Percentiles rank a stretch among this genome's conserved stretches.
Evolutionary conservation across 2,113 vertebrate species (phyloP).

Genomic region (Ranitomeya variabilis): DNA sequence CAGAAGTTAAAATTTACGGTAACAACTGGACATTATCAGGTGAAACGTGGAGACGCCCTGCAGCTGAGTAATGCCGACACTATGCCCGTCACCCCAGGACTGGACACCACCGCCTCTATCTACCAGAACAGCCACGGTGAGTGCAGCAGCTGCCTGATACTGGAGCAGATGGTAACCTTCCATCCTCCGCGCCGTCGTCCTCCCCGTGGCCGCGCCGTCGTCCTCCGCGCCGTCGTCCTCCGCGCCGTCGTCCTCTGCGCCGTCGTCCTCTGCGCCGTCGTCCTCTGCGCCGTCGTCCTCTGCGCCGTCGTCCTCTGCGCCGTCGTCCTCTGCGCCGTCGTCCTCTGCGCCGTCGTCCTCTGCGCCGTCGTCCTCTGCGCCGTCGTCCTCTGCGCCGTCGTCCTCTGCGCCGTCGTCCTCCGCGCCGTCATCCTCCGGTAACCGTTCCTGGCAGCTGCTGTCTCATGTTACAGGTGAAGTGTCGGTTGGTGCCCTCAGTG

Average conservation of each 20-base stretch:
- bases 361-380: no score
- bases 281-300: no score
- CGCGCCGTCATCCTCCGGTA: no score
- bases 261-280: background rate
- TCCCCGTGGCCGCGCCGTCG: no score
- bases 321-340: no score
- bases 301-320: no score
- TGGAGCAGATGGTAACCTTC: no score
- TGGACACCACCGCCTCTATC: conserved; percentile 78
- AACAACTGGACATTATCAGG: conserved; percentile 86
- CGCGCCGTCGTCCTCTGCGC: background rate
- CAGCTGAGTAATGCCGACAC: conserved; percentile 90
- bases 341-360: no score
- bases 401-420: background rate
- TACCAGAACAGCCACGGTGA: conserved; percentile 79
- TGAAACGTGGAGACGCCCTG: conserved; percentile 90
- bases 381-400: no score
- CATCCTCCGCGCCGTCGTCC: no score
- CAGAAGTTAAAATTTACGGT: conserved; percentile 94
- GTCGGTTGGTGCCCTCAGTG: conserved; percentile 76
- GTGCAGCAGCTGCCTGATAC: conserved; percentile 28
- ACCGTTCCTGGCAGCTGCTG: background rate
- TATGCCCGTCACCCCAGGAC: conserved; percentile 84
- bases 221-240: background rate
- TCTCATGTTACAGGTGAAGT: conserved; percentile 71